phyloP scores from a whole-genome alignment of 2,113 vertebrate species.

The Xiphophorus couchianus region DNA sequence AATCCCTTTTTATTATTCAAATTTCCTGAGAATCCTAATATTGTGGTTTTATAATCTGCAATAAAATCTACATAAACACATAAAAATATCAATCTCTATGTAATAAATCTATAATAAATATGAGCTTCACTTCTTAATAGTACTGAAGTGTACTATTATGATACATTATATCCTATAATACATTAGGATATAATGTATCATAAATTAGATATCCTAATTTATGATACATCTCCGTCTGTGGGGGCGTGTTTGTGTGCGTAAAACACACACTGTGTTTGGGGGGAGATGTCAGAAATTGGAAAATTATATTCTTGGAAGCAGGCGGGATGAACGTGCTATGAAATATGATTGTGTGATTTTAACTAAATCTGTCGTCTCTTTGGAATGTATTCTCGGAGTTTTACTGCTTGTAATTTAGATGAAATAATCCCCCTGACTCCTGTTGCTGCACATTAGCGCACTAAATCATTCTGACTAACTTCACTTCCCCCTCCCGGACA shows the following conservation, averaged over 20 bases:
- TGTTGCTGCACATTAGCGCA: conserved; percentile 56
- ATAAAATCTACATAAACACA: not conserved
- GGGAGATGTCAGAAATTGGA: not conserved
- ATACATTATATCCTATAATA: too few relatives aligned
- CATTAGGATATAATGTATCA: too few relatives aligned
- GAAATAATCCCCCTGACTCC: conserved; percentile 46
- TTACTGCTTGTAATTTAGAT: conserved; percentile 46
- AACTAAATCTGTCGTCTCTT: conserved; percentile 21
- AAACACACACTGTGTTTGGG: not conserved
- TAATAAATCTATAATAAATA: not conserved
- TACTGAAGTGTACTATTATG: too few relatives aligned
- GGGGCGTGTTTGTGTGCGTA: not conserved
- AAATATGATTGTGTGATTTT: conserved; percentile 22
- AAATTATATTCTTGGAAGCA: conserved; percentile 12
- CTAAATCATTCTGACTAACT: conserved; percentile 59
- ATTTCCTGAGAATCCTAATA: not conserved
- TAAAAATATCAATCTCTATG: not conserved
- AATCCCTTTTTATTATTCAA: not conserved
- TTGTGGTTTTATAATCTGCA: not conserved
- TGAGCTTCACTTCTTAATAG: not conserved
- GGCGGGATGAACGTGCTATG: conserved; percentile 11
- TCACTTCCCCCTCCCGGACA: conserved; percentile 35
- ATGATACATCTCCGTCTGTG: not conserved
- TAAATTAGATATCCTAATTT: not conserved
- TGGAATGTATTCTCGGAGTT: conserved; percentile 14